Evolutionary conservation across 1,140 invertebrate genomes (phyloP).

Genomic region (Drosophila watanabei): DNA sequence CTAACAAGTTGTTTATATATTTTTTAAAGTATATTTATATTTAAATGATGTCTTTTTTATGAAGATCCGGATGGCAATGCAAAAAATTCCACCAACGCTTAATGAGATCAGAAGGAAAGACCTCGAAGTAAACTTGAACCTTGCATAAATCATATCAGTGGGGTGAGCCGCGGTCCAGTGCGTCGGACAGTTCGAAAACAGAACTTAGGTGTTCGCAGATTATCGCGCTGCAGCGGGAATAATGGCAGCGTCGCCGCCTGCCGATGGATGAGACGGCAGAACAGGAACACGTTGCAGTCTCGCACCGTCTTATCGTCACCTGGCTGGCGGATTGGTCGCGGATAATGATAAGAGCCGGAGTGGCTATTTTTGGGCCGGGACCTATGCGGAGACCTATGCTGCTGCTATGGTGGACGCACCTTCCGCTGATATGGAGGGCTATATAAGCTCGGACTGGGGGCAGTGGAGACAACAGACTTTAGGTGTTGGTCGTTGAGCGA

Average conservation of each 20-base stretch:
- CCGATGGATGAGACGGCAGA: not conserved
- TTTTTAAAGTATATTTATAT: not conserved
- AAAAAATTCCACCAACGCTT: slow-evolving; percentile 1
- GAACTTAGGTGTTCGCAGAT: not conserved
- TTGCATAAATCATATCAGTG: slow-evolving; percentile 25
- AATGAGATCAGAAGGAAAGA: not conserved
- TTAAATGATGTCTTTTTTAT: not conserved
- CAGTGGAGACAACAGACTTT: slow-evolving; percentile 6
- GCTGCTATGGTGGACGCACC: slow-evolving; percentile 7
- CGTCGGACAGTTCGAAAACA: slow-evolving; percentile 11
- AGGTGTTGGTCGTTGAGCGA: slow-evolving; percentile 10
- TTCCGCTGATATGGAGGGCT: slow-evolving; percentile 15
- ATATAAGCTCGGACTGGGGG: slow-evolving; percentile 5
- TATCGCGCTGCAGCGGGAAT: slow-evolving; percentile 5
- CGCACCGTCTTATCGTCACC: slow-evolving; percentile 12
- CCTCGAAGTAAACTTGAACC: slow-evolving; percentile 1
- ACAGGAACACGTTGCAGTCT: slow-evolving; percentile 9
- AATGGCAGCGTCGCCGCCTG: slow-evolving; percentile 4
- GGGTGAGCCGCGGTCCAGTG: slow-evolving; percentile 7
- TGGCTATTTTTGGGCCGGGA: slow-evolving; percentile 15
- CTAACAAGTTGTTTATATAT: not conserved
- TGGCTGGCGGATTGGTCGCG: slow-evolving; percentile 9
- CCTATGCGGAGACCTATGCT: slow-evolving; percentile 17
- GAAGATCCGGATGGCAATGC: slow-evolving; percentile 15
- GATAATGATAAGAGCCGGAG: slow-evolving; percentile 9